A percentile compares a stretch with the other conserved stretches of the same genome.
Evolutionary conservation across 2,888 invertebrate genomes (phyloP).

Genomic region (Drosophila prostipennis): DNA sequence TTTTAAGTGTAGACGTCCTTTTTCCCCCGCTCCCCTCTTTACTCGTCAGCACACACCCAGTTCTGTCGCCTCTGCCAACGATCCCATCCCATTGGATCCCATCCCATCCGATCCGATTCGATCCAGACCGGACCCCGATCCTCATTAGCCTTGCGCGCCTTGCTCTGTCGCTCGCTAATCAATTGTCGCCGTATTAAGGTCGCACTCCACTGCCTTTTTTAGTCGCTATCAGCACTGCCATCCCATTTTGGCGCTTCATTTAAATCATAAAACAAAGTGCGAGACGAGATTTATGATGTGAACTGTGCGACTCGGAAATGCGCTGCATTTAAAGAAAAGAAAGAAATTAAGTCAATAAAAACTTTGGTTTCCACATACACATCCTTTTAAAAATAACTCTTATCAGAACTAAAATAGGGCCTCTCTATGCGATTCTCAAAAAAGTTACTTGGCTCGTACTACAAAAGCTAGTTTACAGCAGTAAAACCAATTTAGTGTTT

Average conservation of each 20-base stretch:
- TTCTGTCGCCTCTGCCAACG: constrained; percentile 29
- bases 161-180: constrained; percentile 71
- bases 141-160: constrained; percentile 76
- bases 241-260: constrained; percentile 66
- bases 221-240: constrained; percentile 59
- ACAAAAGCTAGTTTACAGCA: too few relatives aligned
- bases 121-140: constrained; percentile 26
- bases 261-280: constrained; percentile 63
- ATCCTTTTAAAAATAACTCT: too few relatives aligned
- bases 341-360: too few relatives aligned
- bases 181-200: constrained; percentile 76
- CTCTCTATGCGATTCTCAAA: not conserved
- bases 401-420: not conserved
- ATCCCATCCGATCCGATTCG: constrained; percentile 3
- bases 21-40: not conserved
- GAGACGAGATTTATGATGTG: constrained; percentile 5
- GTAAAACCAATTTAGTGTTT: too few relatives aligned
- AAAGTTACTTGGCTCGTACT: not conserved
- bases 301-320: constrained; percentile 17
- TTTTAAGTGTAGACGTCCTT: not conserved
- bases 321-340: constrained; percentile 7
- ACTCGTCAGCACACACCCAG: constrained; percentile 29
- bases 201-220: constrained; percentile 41
- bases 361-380: too few relatives aligned
- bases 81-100: constrained; percentile 2